Percentiles rank a stretch among this genome's conserved stretches.
phyloP scores from a whole-genome alignment of 1,140 invertebrate genomes.

The Idris sp. region DNA sequence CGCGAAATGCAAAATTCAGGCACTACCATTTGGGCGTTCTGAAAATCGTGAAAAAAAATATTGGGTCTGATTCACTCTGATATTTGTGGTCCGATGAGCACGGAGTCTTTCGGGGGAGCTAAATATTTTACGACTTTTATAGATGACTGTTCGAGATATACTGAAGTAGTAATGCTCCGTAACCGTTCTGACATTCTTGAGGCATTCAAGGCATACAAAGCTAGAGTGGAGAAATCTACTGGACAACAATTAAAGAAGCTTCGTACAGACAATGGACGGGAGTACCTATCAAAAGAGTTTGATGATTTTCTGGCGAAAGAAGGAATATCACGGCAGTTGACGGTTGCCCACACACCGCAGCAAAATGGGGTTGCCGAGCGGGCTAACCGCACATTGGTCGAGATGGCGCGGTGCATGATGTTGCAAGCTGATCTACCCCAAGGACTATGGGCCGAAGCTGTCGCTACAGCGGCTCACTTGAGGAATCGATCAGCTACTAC shows the following conservation, averaged over 20 bases:
- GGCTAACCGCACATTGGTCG: no score
- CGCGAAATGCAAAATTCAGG: constrained; percentile 11
- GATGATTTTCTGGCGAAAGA: not conserved
- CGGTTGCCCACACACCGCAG: no score
- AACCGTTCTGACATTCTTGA: constrained; percentile 1
- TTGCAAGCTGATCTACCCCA: not conserved
- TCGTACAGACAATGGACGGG: not conserved
- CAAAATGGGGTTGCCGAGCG: no score
- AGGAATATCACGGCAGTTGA: no score
- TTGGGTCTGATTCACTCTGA: not conserved
- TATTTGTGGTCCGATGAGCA: constrained; percentile 8
- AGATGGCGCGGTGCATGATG: not conserved
- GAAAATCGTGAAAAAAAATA: no score
- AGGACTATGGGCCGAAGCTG: constrained; percentile 39
- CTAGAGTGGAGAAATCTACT: not conserved
- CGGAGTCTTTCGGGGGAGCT: not conserved
- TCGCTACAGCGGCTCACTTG: not conserved
- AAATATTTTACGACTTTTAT: constrained; percentile 8
- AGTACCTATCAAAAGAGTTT: not conserved
- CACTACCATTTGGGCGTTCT: no score
- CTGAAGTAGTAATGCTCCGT: constrained; percentile 2
- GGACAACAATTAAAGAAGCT: not conserved
- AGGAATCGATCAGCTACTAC: not conserved
- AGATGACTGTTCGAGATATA: not conserved
- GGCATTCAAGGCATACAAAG: constrained; percentile 2